phyloP scores from a whole-genome alignment of 2,888 invertebrate genomes.

The Cetonia aurata region DNA sequence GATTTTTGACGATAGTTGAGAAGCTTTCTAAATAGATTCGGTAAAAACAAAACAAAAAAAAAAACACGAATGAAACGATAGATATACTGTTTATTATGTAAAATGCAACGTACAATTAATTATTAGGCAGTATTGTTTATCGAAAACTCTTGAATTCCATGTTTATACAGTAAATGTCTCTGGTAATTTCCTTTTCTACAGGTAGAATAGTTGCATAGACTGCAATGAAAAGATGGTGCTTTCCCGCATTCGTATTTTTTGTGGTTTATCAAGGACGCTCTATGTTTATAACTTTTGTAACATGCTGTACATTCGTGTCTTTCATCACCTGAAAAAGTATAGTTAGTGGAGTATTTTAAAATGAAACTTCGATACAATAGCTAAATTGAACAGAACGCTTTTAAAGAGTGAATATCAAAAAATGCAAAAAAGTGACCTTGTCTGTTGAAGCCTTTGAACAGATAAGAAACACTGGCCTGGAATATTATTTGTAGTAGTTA shows the following conservation, averaged over 20 bases:
- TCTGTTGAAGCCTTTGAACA: too few relatives aligned
- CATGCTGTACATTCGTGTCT: slow-evolving; percentile 74
- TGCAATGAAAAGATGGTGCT: slow-evolving; percentile 73
- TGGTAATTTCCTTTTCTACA: slow-evolving; percentile 34
- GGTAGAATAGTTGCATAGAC: slow-evolving; percentile 13
- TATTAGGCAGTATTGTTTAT: neutral
- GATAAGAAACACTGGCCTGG: too few relatives aligned
- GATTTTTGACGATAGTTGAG: too few relatives aligned
- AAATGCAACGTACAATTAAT: neutral
- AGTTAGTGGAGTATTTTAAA: slow-evolving; percentile 6
- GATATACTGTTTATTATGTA: too few relatives aligned
- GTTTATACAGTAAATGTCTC: slow-evolving; percentile 29
- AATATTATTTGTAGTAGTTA: too few relatives aligned
- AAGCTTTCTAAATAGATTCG: too few relatives aligned
- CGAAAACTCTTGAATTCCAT: neutral
- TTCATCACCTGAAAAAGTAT: slow-evolving; percentile 14
- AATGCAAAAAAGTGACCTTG: slow-evolving; percentile 6
- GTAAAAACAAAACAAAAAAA: too few relatives aligned
- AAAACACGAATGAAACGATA: too few relatives aligned
- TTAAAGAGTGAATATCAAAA: slow-evolving; percentile 4
- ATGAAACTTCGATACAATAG: neutral
- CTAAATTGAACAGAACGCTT: neutral
- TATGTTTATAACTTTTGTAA: slow-evolving; percentile 80
- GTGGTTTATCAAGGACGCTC: slow-evolving; percentile 77
- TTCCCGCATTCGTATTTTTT: slow-evolving; percentile 78